These are phyloP conservation scores for Amphilophus citrinellus DNA, from an alignment of 2,113 vertebrate genomes.

Conservation along the genomic window DNA sequence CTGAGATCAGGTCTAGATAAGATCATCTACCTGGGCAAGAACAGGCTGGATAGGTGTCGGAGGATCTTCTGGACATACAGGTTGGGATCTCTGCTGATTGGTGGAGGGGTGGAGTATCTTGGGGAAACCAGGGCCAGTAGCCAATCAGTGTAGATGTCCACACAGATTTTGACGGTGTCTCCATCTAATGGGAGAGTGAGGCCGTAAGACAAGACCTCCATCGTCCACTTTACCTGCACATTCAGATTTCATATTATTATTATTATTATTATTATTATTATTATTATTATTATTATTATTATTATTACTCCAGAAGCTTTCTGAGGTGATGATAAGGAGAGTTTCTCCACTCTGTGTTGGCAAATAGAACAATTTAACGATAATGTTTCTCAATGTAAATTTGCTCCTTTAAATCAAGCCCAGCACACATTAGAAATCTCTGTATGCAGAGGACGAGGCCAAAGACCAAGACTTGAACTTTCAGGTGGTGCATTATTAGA, in stretches of 20 bases:
- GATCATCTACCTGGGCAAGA: conserved; percentile 87
- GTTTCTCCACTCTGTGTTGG: too few species aligned
- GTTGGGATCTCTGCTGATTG: conserved; percentile 92
- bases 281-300: neutral
- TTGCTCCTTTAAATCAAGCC: too few species aligned
- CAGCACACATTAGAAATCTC: too few species aligned
- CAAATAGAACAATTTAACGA: too few species aligned
- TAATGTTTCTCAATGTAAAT: too few species aligned
- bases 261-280: neutral
- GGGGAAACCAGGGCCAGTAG: conserved; percentile 91
- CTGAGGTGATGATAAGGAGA: too few species aligned
- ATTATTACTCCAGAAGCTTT: too few species aligned
- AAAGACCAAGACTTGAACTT: too few species aligned
- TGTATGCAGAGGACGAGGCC: too few species aligned
- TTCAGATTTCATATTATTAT: neutral
- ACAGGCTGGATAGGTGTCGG: conserved; percentile 92
- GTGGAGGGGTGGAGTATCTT: conserved; percentile 90
- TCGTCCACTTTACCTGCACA: conserved; percentile 94
- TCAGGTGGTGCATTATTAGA: too few species aligned
- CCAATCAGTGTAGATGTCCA: conserved; percentile 96
- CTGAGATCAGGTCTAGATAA: neutral
- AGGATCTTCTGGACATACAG: conserved; percentile 93
- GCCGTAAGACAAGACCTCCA: conserved; percentile 95
- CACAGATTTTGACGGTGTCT: conserved; percentile 92
- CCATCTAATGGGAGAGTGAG: conserved; percentile 91